A percentile compares a stretch with the other conserved stretches of the same genome.
Evolutionary conservation across 2,797 vertebrate species (phyloP).

Genomic region (Urosaurus nigricauda): DNA sequence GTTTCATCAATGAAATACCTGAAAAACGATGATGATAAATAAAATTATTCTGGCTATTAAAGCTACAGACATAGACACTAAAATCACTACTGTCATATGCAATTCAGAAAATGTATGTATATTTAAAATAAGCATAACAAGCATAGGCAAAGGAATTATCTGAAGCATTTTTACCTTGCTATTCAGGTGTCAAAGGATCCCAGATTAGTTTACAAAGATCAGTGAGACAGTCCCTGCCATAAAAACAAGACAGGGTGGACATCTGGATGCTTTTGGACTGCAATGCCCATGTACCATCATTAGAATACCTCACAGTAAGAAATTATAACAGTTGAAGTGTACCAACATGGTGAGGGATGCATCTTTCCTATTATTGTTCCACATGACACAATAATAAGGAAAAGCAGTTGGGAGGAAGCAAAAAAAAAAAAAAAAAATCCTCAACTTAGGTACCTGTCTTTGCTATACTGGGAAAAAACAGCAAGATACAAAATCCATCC

Average conservation of each 20-base stretch:
- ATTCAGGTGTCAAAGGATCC: neutral
- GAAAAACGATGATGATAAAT: neutral
- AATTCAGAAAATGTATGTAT: neutral
- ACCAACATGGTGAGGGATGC: neutral
- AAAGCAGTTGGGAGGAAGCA: neutral
- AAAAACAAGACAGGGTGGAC: neutral
- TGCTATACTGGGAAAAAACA: neutral
- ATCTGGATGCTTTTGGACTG: neutral
- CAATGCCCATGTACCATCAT: neutral
- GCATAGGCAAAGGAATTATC: slow-evolving; percentile 2
- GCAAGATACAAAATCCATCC: too few species aligned
- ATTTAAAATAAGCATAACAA: neutral
- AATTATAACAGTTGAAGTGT: neutral
- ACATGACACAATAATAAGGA: neutral
- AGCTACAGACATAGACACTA: neutral
- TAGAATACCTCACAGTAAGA: neutral
- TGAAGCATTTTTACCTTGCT: neutral
- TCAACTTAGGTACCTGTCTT: neutral
- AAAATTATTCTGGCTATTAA: neutral
- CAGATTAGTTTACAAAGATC: neutral
- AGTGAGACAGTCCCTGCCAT: neutral
- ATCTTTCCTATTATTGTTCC: neutral
- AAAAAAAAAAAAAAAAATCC: neutral
- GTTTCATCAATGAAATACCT: neutral
- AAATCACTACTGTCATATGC: neutral